Evolutionary conservation across 2,797 vertebrate species (phyloP), one percentile per base, ranked within the genome.

Genomic region (Eulemur rubriventer): DNA sequence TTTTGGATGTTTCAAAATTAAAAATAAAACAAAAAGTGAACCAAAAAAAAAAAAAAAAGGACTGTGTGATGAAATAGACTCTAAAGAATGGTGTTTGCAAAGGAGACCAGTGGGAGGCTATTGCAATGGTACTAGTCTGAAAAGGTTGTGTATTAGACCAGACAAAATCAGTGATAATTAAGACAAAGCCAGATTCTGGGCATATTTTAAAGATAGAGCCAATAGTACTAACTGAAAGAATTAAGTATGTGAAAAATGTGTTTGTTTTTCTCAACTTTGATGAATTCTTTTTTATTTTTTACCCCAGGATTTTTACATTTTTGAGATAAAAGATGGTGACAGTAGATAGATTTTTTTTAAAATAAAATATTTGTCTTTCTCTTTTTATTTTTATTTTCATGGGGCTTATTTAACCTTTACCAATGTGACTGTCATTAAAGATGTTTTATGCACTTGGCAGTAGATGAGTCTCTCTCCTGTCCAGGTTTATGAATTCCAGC

Each of bases 391-490:
- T 95, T 89, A 82, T 83, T 81, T 72, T 22, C 24, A 10, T 38
- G 48, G 38, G 13, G 24, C 28, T 96, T 86, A 43, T 67, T 95
- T 96, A 20, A 61, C 35, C 90, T 96, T 94, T 91, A 67, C 57
- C 57, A 88, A 75, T 72, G 48, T n/a, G 90, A 97, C 59, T 81
- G 18, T 79, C 90, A 96, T 94, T 85, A 96, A 46, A 93, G 69
- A 7, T 91, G 28, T 79, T 76, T 95, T 94, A 95, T 90, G 35
- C 24, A 73, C 55, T 11, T 80, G 84, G 16, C 83, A 96, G 1
- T 2, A 75, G 6, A 76, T 94, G 59, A 43, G 28, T 67, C 17
- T 92, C 90, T 73, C 55, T 97, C 61, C 63, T 73, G 85, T 91
- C 76, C 69, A 97, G 57, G n/a, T 63, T 88, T 94, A 91, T 89